Evolutionary conservation across 2,888 invertebrate genomes (phyloP).

Genomic region (Oscheius sp.): DNA sequence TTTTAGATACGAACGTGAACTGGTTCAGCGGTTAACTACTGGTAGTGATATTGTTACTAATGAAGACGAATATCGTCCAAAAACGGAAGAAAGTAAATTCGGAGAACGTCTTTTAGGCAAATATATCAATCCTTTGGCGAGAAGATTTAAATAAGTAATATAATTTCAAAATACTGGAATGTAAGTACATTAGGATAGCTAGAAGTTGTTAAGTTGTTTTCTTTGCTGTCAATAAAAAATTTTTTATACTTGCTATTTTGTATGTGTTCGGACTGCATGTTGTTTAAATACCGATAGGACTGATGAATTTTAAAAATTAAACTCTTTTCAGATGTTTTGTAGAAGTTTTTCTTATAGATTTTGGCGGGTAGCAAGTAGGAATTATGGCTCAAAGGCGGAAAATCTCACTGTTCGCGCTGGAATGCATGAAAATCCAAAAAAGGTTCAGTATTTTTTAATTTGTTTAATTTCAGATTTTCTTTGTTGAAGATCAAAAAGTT

Average conservation of each 20-base stretch:
- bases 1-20: slow-evolving; percentile 50
- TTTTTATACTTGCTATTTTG: not conserved
- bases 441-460: not conserved
- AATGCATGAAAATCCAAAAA: slow-evolving; percentile 23
- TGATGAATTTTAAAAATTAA: not conserved
- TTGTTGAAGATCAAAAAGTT: slow-evolving; percentile 42
- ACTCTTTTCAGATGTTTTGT: not conserved
- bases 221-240: not conserved
- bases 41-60: slow-evolving; percentile 49
- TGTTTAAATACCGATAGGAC: no score
- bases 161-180: not conserved
- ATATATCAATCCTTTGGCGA: slow-evolving; percentile 59
- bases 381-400: slow-evolving; percentile 18
- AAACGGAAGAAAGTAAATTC: slow-evolving; percentile 57
- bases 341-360: not conserved
- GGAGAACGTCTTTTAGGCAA: slow-evolving; percentile 62
- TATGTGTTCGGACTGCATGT: not conserved
- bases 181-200: slow-evolving; percentile 25
- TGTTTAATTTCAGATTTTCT: slow-evolving; percentile 32
- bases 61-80: slow-evolving; percentile 51
- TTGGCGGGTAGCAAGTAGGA: not conserved
- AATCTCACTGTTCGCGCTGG: slow-evolving; percentile 28
- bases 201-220: not conserved
- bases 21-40: slow-evolving; percentile 44
- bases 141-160: slow-evolving; percentile 40